A percentile compares a stretch with the other conserved stretches of the same genome.
Conservation (phyloP, 2,113 vertebrate genomes). For the Indicator indicator region DNA sequence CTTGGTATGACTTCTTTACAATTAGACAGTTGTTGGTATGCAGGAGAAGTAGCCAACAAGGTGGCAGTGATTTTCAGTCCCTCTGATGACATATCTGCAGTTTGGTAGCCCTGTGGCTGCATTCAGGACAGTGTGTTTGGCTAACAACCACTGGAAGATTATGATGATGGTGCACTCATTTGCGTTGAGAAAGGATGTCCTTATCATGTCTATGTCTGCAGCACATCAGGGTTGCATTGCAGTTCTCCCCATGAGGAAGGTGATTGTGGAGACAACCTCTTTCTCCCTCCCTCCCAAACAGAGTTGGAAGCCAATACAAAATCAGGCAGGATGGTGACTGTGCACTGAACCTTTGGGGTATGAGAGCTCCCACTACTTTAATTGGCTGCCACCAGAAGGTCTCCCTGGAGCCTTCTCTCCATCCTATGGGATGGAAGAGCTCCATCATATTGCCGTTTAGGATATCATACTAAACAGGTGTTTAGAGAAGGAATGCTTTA, state of each 20-base stretch:
- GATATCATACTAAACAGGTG: neutral
- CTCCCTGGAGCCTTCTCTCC: too few relatives aligned
- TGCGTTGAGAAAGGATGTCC: accelerated
- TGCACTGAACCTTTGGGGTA: neutral
- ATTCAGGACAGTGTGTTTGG: neutral
- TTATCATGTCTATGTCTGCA: neutral
- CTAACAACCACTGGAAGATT: neutral
- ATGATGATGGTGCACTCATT: neutral
- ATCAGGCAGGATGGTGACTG: neutral
- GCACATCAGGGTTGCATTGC: neutral
- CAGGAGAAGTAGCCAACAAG: neutral
- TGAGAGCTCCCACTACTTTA: neutral
- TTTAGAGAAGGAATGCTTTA: neutral
- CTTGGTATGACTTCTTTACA: neutral
- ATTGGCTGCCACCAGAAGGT: neutral
- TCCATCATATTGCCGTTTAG: neutral
- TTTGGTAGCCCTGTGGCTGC: neutral
- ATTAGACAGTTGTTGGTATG: neutral
- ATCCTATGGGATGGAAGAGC: neutral
- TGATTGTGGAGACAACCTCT: neutral
- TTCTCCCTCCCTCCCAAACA: neutral
- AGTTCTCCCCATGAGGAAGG: neutral
- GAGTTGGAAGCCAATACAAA: neutral
- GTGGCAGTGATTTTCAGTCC: neutral
- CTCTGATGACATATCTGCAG: neutral